These are phyloP conservation scores for Dinothrombium tinctorium DNA, from an alignment of 1,140 invertebrate genomes.

Conservation along the genomic window DNA sequence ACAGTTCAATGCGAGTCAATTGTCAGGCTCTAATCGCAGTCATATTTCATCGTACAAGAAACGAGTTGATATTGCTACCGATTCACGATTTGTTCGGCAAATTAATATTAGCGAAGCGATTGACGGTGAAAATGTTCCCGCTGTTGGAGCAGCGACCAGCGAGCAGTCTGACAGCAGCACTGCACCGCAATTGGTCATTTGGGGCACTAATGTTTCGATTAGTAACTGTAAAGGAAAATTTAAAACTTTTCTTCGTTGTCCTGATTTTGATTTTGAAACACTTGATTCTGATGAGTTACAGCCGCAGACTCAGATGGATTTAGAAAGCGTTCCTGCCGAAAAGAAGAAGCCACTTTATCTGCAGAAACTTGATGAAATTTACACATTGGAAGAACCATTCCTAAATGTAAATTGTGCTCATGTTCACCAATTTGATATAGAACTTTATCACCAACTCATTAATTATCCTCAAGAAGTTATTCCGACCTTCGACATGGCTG, in stretches of 20 bases:
- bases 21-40: background rate
- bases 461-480: slow-evolving; percentile 95
- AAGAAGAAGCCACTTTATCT: slow-evolving; percentile 45
- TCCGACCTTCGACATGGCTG: slow-evolving; percentile 84
- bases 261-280: slow-evolving; percentile 50
- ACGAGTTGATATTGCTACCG: background rate
- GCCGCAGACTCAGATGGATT: background rate
- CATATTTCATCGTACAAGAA: background rate
- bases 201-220: slow-evolving; percentile 89
- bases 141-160: too few relatives aligned
- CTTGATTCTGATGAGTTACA: slow-evolving; percentile 38
- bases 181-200: slow-evolving; percentile 89
- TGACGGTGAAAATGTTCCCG: too few relatives aligned
- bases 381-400: slow-evolving; percentile 71
- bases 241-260: slow-evolving; percentile 23
- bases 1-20: background rate
- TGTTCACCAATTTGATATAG: slow-evolving; percentile 58
- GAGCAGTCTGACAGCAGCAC: too few relatives aligned
- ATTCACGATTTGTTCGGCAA: too few relatives aligned
- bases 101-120: too few relatives aligned
- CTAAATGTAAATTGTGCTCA: slow-evolving; percentile 85
- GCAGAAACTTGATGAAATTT: slow-evolving; percentile 72
- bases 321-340: background rate
- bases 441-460: slow-evolving; percentile 71
- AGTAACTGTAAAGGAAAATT: slow-evolving; percentile 73